Conservation (phyloP, 2,797 vertebrate species). For the Todus mexicanus region DNA sequence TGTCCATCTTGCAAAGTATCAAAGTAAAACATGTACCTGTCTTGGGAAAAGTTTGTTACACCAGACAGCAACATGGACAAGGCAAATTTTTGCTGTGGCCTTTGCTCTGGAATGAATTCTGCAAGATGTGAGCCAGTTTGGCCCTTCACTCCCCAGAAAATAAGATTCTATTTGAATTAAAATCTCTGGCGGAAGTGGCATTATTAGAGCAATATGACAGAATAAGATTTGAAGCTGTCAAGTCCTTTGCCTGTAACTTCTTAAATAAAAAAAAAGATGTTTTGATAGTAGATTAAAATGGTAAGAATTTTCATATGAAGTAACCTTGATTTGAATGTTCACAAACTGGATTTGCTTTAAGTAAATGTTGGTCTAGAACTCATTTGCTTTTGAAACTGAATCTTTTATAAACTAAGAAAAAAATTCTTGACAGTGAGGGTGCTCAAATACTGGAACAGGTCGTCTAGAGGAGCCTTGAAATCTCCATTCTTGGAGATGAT, state of each 20-base stretch:
- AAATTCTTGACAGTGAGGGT: not conserved
- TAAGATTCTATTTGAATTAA: not conserved
- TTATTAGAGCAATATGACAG: not conserved
- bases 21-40: not conserved
- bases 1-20: not conserved
- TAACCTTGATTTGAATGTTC: not conserved
- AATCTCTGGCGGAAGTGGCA: not conserved
- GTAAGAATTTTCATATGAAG: not conserved
- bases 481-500: not conserved
- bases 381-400: not conserved
- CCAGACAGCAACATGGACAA: not conserved
- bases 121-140: not conserved
- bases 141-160: not conserved
- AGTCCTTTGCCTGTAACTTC: not conserved
- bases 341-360: not conserved
- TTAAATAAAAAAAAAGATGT: not conserved
- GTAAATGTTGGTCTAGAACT: not conserved
- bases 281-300: not conserved
- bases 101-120: not conserved
- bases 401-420: not conserved
- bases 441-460: not conserved
- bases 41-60: not conserved
- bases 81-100: not conserved
- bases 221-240: not conserved
- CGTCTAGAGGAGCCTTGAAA: not conserved